Evolutionary conservation across 2,888 invertebrate species (phyloP).

Genomic region (Ashinkailepas kermadecensis): DNA sequence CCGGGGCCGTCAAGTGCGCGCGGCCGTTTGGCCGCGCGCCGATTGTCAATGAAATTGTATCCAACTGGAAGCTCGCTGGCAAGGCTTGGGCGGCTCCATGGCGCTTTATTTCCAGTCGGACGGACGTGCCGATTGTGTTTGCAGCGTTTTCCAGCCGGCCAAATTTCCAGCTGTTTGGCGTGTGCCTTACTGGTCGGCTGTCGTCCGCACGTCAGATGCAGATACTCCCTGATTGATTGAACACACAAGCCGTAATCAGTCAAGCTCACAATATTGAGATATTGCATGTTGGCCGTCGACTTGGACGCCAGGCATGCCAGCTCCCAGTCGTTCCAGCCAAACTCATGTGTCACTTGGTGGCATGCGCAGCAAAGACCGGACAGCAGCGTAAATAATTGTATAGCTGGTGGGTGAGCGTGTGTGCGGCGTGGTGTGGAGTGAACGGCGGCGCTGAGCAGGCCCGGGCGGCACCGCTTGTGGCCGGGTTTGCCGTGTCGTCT

Average conservation of each 20-base stretch:
- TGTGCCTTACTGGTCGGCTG: neutral
- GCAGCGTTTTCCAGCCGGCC: neutral
- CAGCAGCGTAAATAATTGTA: too few relatives aligned
- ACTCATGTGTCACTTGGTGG: too few relatives aligned
- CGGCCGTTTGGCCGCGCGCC: neutral
- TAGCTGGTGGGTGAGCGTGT: too few relatives aligned
- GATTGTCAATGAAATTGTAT: neutral
- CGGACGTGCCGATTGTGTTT: neutral
- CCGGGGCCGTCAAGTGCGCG: neutral
- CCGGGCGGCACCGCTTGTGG: neutral
- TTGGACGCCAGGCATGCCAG: neutral
- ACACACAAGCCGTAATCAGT: neutral
- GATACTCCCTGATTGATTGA: neutral
- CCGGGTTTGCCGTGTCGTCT: neutral
- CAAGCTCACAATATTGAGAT: slow-evolving; percentile 6
- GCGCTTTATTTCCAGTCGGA: neutral
- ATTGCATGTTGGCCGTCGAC: neutral
- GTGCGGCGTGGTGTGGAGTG: too few relatives aligned
- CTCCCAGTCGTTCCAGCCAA: too few relatives aligned
- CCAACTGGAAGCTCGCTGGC: neutral
- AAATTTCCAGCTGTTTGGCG: too few relatives aligned
- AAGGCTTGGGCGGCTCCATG: neutral
- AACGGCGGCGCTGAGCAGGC: neutral
- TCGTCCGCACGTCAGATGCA: neutral
- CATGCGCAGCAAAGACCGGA: too few relatives aligned